Base-by-base conservation (phyloP, 2,888 invertebrate species). In the Oscheius sp. region DNA sequence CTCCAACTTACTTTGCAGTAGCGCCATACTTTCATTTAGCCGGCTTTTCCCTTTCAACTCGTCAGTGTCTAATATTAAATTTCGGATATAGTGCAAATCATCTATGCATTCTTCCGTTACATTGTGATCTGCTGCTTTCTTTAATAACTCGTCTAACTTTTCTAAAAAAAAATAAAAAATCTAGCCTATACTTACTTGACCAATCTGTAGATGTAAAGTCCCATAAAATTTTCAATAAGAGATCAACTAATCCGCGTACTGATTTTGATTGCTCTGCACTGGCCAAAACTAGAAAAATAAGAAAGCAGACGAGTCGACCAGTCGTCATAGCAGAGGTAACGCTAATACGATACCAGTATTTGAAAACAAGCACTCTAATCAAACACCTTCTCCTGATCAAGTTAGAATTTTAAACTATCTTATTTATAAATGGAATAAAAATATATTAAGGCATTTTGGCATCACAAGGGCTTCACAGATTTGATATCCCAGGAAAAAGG, bases 381-480 rank as follows among this genome's bases (percentile, higher is more conserved):
- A 41, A 41, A 41, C 41, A 12, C 41, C 4, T 41, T 41, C 41
- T 41, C 5, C 41, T 12, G 4, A 17, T 41, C 5, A 12, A 4
- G 12, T 36, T 20, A 41, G 20, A 41, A 41, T 6, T 17, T 41
- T 41, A 17, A 9, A 36, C 14, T 36, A 14, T 36, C 14, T 14
- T 36, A 9, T 36, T 9, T 36, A 8, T 36, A 8, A 14, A 36
- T 36, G 14, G 8, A 36, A 36, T 17, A 6, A 17, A 4, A 4
- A 41, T 41, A 41, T 50, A 28, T 28, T 50, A 50, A 50, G 50
- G 50, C 50, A 50, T 50, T 50, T 30, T 50, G 26, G 26, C 17
- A 50, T 50, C 50, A 50, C 50, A 50, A 50, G 8, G 28, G 30
- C n/a, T 17, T 41, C 44, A 41, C 44, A 41, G n/a, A 2, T 41